Percentiles rank a stretch among this genome's conserved stretches.
These are phyloP conservation scores for Pristionchus fissidentatus DNA, from an alignment of 2,888 invertebrate genomes.

Conservation along the genomic window DNA sequence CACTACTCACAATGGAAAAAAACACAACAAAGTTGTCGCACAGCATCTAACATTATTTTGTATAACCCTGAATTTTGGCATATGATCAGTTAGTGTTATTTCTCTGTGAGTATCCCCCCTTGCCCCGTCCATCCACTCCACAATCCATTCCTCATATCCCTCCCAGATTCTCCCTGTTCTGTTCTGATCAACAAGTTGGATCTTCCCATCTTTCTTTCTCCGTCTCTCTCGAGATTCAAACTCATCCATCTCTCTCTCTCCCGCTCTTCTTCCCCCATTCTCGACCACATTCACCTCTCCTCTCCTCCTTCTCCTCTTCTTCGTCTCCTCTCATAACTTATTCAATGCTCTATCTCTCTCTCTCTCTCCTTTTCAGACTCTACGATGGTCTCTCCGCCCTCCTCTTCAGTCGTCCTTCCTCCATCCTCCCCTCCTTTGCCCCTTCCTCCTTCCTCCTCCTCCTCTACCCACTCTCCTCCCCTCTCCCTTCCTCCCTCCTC, in stretches of 20 bases:
- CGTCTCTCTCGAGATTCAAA: no score
- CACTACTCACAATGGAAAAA: neutral
- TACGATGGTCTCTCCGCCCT: slow-evolving; percentile 22
- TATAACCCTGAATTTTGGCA: no score
- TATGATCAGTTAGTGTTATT: no score
- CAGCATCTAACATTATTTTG: no score
- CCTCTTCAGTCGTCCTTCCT: slow-evolving; percentile 16
- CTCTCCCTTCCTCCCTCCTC: neutral
- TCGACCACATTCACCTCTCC: neutral
- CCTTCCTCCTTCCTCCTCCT: slow-evolving; percentile 1
- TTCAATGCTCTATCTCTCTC: neutral
- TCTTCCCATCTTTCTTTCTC: neutral
- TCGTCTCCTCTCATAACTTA: slow-evolving; percentile 21
- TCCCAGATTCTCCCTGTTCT: neutral
- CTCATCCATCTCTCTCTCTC: slow-evolving; percentile 6
- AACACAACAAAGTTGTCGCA: no score
- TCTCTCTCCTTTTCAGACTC: slow-evolving; percentile 14
- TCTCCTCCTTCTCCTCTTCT: neutral
- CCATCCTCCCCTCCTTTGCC: neutral
- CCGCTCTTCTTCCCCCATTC: neutral
- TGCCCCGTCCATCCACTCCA: slow-evolving; percentile 6
- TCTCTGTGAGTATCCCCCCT: no score
- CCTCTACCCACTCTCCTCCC: neutral
- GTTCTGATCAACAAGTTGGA: slow-evolving; percentile 29
- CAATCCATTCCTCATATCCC: slow-evolving; percentile 25